Percentiles rank a stretch among this genome's conserved stretches.
phyloP scores from a whole-genome alignment of 37 sponge, comb jelly and placozoan genomes.

The Haliclona indistincta region DNA sequence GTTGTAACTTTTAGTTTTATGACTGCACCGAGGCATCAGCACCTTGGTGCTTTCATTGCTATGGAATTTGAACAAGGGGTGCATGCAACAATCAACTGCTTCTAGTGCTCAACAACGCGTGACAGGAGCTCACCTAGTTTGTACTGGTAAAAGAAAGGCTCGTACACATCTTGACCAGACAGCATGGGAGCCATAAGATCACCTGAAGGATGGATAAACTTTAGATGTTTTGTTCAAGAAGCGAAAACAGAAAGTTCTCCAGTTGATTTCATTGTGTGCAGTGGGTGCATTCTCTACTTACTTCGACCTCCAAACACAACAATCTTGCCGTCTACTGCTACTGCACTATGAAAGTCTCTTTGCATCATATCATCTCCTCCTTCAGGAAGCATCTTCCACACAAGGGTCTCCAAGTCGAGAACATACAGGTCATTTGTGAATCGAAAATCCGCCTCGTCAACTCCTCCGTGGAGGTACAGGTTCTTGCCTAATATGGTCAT shows the following conservation, averaged over 20 bases:
- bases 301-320: conserved; percentile 71
- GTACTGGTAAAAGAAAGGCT: conserved; percentile 37
- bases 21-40: too few relatives aligned
- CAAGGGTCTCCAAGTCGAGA: conserved; percentile 55
- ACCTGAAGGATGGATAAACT: conserved; percentile 17
- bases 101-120: too few relatives aligned
- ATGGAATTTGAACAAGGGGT: too few relatives aligned
- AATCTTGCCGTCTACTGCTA: conserved; percentile 28
- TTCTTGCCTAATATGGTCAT: conserved; percentile 29
- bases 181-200: conserved; percentile 55
- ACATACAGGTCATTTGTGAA: conserved; percentile 51
- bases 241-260: background rate
- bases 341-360: conserved; percentile 74
- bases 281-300: conserved; percentile 17
- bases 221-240: background rate
- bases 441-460: conserved; percentile 8
- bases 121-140: conserved; percentile 38
- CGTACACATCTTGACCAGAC: conserved; percentile 50
- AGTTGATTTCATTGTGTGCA: background rate
- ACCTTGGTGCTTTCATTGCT: too few relatives aligned
- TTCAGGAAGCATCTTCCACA: conserved; percentile 25
- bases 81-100: too few relatives aligned
- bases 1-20: too few relatives aligned
- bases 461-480: conserved; percentile 81
- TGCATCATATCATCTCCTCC: conserved; percentile 45